These are phyloP conservation scores for Melanostigma gelatinosum DNA, from an alignment of 2,113 vertebrate genomes.

Conservation along the genomic window DNA sequence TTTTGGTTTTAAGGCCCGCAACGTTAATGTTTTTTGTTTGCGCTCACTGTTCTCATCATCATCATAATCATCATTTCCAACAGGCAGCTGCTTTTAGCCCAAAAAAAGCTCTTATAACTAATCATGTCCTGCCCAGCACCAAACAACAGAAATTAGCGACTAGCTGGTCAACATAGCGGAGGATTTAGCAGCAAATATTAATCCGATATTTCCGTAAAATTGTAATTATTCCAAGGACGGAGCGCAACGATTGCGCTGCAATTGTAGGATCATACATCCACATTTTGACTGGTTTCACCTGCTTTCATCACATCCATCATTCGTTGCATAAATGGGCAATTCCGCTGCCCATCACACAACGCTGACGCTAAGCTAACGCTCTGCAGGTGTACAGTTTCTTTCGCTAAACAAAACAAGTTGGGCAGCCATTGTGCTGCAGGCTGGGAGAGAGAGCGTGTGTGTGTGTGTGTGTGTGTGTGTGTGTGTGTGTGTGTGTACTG, in stretches of 20 bases:
- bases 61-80: neutral
- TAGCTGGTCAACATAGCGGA: neutral
- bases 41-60: neutral
- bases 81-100: neutral
- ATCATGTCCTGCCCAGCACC: neutral
- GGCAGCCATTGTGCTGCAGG: no score
- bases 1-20: neutral
- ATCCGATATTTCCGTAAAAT: neutral
- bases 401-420: no score
- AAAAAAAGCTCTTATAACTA: no score
- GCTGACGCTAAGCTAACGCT: conserved; percentile 5
- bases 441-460: no score
- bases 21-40: neutral
- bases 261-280: neutral
- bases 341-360: neutral
- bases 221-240: neutral
- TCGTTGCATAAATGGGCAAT: neutral
- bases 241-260: neutral
- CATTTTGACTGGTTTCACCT: neutral
- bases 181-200: neutral
- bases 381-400: conserved; percentile 20
- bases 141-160: neutral
- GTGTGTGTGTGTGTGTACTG: no score
- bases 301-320: neutral
- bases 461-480: no score